phyloP scores from a whole-genome alignment of 1,140 invertebrate genomes.

The Dryas iulia region DNA sequence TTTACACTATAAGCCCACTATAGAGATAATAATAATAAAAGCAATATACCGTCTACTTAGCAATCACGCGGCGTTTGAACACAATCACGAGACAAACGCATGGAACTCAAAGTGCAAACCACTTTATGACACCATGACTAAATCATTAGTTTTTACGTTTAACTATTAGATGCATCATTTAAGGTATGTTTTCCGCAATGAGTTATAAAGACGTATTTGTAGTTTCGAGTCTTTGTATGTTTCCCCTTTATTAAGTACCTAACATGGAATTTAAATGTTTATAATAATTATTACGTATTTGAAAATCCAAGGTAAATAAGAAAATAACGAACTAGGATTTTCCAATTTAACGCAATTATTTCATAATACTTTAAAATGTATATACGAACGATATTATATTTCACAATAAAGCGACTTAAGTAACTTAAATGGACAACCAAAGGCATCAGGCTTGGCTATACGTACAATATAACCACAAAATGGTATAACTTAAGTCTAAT shows the following conservation, averaged over 20 bases:
- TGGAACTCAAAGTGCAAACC: conserved; percentile 5
- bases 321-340: not conserved
- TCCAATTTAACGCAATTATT: too few relatives aligned
- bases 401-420: too few relatives aligned
- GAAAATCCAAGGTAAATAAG: not conserved
- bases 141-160: not conserved
- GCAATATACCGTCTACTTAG: not conserved
- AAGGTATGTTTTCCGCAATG: not conserved
- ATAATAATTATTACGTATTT: not conserved
- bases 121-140: conserved; percentile 5
- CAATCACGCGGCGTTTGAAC: conserved; percentile 7
- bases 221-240: not conserved
- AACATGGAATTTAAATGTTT: not conserved
- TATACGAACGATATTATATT: too few relatives aligned
- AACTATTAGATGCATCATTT: not conserved
- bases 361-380: too few relatives aligned
- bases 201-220: not conserved
- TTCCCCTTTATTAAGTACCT: not conserved
- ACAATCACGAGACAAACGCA: conserved; percentile 1
- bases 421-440: too few relatives aligned
- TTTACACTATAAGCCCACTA: not conserved
- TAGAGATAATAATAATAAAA: not conserved
- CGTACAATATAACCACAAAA: too few relatives aligned
- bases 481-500: too few relatives aligned
- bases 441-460: too few relatives aligned